These are phyloP conservation scores for Nannoperca australis DNA, from an alignment of 2,797 vertebrate species.

Conservation along the genomic window DNA sequence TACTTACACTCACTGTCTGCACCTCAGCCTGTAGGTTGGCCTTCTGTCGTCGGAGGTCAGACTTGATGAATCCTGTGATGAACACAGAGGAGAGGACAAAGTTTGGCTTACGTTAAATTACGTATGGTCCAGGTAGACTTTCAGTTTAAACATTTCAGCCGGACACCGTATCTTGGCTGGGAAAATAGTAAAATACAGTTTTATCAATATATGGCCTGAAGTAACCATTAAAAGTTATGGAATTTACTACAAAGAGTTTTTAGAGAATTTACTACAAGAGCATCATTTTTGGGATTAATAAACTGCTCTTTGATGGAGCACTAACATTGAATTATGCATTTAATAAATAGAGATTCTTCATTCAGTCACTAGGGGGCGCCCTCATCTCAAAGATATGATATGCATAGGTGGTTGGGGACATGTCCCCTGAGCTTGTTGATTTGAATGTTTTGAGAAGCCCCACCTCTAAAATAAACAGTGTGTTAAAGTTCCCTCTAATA, in stretches of 20 bases:
- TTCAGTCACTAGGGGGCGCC: slow-evolving; percentile 67
- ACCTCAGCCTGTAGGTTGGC: slow-evolving; percentile 83
- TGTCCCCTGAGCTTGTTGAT: no score
- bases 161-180: not conserved
- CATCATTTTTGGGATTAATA: not conserved
- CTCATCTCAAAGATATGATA: not conserved
- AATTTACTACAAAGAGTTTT: not conserved
- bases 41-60: slow-evolving; percentile 92
- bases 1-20: slow-evolving; percentile 85
- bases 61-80: slow-evolving; percentile 91
- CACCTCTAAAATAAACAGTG: not conserved
- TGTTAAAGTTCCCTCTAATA: not conserved
- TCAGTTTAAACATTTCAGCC: not conserved
- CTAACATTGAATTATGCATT: not conserved
- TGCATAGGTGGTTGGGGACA: not conserved
- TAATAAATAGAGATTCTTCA: not conserved
- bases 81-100: not conserved
- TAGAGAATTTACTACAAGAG: not conserved
- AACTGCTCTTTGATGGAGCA: not conserved
- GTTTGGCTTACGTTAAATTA: not conserved
- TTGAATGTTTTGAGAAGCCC: not conserved
- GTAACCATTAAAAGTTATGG: not conserved
- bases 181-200: not conserved
- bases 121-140: not conserved
- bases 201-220: not conserved